These are phyloP conservation scores for Diplosoma virens DNA, from an alignment of 23 tunicate genomes.

Conservation along the genomic window DNA sequence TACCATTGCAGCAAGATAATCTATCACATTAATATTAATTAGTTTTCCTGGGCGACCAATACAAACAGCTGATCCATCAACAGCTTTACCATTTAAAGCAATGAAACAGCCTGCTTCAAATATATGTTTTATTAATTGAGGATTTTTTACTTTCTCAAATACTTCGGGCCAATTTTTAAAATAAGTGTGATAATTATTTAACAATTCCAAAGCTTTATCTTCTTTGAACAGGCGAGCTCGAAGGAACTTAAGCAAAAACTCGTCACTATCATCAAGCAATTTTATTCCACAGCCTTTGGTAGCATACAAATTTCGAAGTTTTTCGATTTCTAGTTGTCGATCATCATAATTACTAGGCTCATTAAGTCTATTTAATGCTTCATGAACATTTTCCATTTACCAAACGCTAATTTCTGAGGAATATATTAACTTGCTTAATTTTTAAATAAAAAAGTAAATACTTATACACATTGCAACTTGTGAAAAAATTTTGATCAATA, in stretches of 20 bases:
- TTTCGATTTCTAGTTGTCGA: conserved; percentile 46
- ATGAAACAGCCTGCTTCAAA: conserved; percentile 43
- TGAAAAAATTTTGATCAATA: no score
- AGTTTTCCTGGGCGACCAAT: conserved; percentile 62
- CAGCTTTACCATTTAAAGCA: conserved; percentile 39
- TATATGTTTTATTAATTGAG: conserved; percentile 21
- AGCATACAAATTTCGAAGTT: conserved; percentile 25
- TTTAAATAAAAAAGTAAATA: no score
- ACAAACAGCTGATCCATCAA: conserved; percentile 55
- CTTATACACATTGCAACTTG: no score
- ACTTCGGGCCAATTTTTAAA: conserved; percentile 43
- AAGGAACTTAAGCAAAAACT: conserved; percentile 53
- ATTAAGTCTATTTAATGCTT: conserved; percentile 57
- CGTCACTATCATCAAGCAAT: conserved; percentile 20
- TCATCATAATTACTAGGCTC: conserved; percentile 61
- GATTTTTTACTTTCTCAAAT: conserved; percentile 68
- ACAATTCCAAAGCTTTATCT: conserved; percentile 48
- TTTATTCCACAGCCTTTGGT: not conserved
- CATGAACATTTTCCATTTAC: no score
- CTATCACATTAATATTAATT: conserved; percentile 17
- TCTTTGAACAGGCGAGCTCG: conserved; percentile 69
- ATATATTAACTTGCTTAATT: no score
- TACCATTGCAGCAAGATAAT: conserved; percentile 44
- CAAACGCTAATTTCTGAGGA: no score
- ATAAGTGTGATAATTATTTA: conserved; percentile 53